Conservation (phyloP, 2,888 invertebrate genomes). For the Linyphia triangularis region DNA sequence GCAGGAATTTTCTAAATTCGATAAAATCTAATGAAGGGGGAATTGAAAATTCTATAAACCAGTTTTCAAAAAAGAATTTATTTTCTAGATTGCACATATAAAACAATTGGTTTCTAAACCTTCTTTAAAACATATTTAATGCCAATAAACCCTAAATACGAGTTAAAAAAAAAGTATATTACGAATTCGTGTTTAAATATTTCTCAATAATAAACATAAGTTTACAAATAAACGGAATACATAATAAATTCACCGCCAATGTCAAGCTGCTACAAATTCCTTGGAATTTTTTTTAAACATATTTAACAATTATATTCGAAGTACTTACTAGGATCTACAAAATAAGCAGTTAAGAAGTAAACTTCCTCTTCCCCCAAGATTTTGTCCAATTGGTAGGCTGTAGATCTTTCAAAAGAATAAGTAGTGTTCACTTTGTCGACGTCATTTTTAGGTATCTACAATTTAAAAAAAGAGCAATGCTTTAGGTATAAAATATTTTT, state of each 20-base stretch:
- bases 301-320: background rate
- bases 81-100: too few species aligned
- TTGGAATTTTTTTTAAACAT: background rate
- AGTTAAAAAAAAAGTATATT: too few species aligned
- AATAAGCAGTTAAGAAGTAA: constrained; percentile 77
- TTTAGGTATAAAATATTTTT: too few species aligned
- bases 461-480: background rate
- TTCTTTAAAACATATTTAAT: too few species aligned
- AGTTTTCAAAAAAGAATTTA: too few species aligned
- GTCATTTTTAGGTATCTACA: constrained; percentile 64
- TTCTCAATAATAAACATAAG: too few species aligned
- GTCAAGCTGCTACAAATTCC: background rate
- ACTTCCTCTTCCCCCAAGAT: constrained; percentile 76
- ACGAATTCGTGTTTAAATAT: too few species aligned
- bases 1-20: too few species aligned
- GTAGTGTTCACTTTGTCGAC: constrained; percentile 40
- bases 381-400: constrained; percentile 72
- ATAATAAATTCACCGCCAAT: background rate
- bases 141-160: too few species aligned
- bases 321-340: constrained; percentile 77
- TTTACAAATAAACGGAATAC: background rate
- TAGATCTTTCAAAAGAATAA: constrained; percentile 45
- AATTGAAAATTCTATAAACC: too few species aligned
- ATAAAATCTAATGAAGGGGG: too few species aligned
- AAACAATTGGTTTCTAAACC: too few species aligned